Percentiles rank a stretch among this genome's conserved stretches.
These are phyloP conservation scores for Drosophila kepulauana DNA, from an alignment of 1,140 invertebrate species.

Conservation along the genomic window DNA sequence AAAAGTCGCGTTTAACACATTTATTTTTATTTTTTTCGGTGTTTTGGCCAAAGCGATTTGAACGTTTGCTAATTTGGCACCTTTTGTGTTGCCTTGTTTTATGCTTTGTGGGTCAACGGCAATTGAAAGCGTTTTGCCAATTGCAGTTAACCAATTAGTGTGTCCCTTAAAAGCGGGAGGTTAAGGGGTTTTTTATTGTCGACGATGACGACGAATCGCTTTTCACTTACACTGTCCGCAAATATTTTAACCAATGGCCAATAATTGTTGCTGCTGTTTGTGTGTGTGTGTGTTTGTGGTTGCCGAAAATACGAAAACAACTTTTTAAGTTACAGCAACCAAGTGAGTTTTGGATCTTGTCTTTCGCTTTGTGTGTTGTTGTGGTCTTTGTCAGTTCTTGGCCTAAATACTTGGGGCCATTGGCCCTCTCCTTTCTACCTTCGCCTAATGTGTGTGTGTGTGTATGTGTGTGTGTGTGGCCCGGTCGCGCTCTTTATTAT, in stretches of 20 bases:
- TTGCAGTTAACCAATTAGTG: constrained; percentile 77
- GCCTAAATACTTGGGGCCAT: constrained; percentile 60
- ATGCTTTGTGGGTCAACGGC: constrained; percentile 66
- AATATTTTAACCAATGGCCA: constrained; percentile 35
- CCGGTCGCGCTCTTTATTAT: constrained; percentile 59
- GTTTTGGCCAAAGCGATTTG: constrained; percentile 17
- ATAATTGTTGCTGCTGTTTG: constrained; percentile 25
- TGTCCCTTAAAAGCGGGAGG: neutral
- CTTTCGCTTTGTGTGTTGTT: neutral
- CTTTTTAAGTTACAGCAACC: constrained; percentile 6
- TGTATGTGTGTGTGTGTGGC: constrained; percentile 2
- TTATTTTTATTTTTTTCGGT: neutral
- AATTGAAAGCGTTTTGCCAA: constrained; percentile 70
- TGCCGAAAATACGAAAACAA: constrained; percentile 12
- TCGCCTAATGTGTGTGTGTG: constrained; percentile 1
- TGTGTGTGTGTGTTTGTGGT: neutral
- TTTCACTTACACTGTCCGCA: constrained; percentile 44
- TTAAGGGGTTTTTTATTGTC: constrained; percentile 7
- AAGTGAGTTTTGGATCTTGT: constrained; percentile 13
- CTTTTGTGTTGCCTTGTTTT: constrained; percentile 16
- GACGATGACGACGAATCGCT: neutral
- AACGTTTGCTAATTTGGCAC: constrained; percentile 19
- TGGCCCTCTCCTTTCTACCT: constrained; percentile 9
- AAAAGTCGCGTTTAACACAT: constrained; percentile 57
- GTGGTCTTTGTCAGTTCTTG: constrained; percentile 64